Percentiles rank a stretch among this genome's conserved stretches.
These are phyloP conservation scores for Boleophthalmus pectinirostris DNA, from an alignment of 2,113 vertebrate species.

Conservation along the genomic window DNA sequence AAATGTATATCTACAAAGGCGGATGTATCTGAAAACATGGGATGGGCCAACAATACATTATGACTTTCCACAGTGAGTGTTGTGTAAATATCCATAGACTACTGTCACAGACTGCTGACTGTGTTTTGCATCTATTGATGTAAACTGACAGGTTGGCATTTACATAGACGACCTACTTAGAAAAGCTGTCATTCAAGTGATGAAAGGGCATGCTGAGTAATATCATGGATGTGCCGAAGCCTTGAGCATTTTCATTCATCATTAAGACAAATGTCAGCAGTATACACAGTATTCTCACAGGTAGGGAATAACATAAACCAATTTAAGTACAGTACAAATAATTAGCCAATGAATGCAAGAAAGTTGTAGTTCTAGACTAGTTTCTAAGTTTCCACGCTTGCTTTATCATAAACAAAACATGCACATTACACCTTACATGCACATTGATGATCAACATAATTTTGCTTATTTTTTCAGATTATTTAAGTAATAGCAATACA, in stretches of 20 bases:
- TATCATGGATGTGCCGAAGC: slow-evolving; percentile 55
- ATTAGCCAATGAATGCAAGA: slow-evolving; percentile 10
- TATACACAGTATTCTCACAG: background rate
- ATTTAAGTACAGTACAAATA: background rate
- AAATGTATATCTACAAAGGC: background rate
- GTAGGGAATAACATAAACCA: background rate
- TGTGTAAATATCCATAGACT: slow-evolving; percentile 37
- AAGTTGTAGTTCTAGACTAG: background rate
- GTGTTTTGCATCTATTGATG: slow-evolving; percentile 59
- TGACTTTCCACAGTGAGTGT: slow-evolving; percentile 13
- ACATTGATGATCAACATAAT: no score
- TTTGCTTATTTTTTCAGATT: no score
- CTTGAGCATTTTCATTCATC: slow-evolving; percentile 38
- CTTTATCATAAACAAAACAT: no score
- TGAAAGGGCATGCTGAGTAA: slow-evolving; percentile 52
- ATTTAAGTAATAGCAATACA: no score
- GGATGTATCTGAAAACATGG: background rate
- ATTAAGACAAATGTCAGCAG: slow-evolving; percentile 17
- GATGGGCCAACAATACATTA: background rate
- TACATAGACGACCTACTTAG: slow-evolving; percentile 72
- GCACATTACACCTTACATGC: no score
- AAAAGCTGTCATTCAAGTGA: slow-evolving; percentile 66
- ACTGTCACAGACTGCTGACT: slow-evolving; percentile 55
- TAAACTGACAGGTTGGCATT: slow-evolving; percentile 75
- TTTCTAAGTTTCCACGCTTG: background rate